Base-by-base conservation (phyloP, 1,140 invertebrate species). In the Asbolus verrucosus region DNA sequence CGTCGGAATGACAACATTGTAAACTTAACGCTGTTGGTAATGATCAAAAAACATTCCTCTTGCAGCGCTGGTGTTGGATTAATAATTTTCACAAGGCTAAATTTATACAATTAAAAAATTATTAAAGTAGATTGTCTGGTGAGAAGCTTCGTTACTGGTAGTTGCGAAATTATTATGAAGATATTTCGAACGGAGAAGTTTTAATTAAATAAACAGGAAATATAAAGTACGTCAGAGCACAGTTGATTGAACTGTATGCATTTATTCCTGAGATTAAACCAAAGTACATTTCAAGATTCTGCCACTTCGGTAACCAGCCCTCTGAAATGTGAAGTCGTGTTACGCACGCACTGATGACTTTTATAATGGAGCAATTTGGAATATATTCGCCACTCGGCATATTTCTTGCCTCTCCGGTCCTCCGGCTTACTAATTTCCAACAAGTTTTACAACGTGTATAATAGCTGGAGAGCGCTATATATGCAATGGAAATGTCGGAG, bases 361-460 rank as follows among this genome's bases (percentile, higher is more conserved):
- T 67, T 24, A 67, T 67, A 67, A 67, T 67, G 33, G 65, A 67
- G 46, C 65, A 67, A 67, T 67, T 59, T 67, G 31, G 41, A 50
- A 31, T 67, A 46, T 43, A 46, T 67, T n/a, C 33, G 11, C 5
- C 33, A 36, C 33, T 36, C 11, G 6, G 33, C 33, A 11, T n/a
- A 36, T 36, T 36, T 65, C 16, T 8, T 14, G 18, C 27, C 4
- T 21, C 11, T 8, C 6, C 50, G 19, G 27, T 19, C 1, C 19
- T 27, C 50, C 50, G 16, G 19, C 14, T 62, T 13, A 63, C 16
- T 39, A 41, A 38, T 24, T 63, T 63, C 11, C n/a, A 11, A 36
- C 11, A n/a, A 36, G 11, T 36, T 36, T 11, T 36, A 36, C n/a
- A n/a, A n/a, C n/a, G n/a, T n/a, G n/a, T n/a, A n/a, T n/a, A n/a